phyloP scores from a whole-genome alignment of 2,797 vertebrate species.

The Aeoliscus strigatus region DNA sequence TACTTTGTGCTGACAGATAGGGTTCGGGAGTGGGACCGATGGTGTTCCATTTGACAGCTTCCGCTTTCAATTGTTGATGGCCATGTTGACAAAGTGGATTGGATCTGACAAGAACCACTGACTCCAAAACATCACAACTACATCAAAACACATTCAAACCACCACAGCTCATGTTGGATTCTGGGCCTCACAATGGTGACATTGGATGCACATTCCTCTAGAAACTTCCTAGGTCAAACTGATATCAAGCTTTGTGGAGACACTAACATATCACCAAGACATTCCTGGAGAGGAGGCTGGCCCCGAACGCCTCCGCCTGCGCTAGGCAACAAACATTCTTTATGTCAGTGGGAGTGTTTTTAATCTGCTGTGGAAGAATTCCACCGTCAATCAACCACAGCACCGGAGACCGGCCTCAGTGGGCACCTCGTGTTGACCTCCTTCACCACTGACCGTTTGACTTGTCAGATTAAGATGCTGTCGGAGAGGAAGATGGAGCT shows the following conservation, averaged over 20 bases:
- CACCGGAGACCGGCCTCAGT: not conserved
- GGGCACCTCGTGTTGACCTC: not conserved
- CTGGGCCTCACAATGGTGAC: no score
- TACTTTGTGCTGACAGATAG: no score
- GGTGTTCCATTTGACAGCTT: no score
- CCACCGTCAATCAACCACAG: not conserved
- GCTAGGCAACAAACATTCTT: slow-evolving; percentile 75
- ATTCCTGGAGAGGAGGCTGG: slow-evolving; percentile 69
- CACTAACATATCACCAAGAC: slow-evolving; percentile 41
- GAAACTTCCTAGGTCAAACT: slow-evolving; percentile 15
- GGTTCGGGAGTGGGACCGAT: no score
- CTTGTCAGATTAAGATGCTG: slow-evolving; percentile 89
- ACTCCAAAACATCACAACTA: no score
- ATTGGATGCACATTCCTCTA: no score
- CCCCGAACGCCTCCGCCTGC: slow-evolving; percentile 49
- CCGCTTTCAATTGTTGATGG: no score
- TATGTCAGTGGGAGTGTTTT: slow-evolving; percentile 54
- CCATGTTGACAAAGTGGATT: no score
- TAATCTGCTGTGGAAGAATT: slow-evolving; percentile 54
- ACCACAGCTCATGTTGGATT: no score
- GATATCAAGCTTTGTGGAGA: slow-evolving; percentile 25
- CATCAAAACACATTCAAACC: no score
- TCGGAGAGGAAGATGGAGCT: slow-evolving; percentile 90
- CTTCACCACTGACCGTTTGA: slow-evolving; percentile 25
- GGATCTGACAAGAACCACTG: no score